phyloP scores from a whole-genome alignment of 2,888 invertebrate species.

The Hoplodrina blanda region DNA sequence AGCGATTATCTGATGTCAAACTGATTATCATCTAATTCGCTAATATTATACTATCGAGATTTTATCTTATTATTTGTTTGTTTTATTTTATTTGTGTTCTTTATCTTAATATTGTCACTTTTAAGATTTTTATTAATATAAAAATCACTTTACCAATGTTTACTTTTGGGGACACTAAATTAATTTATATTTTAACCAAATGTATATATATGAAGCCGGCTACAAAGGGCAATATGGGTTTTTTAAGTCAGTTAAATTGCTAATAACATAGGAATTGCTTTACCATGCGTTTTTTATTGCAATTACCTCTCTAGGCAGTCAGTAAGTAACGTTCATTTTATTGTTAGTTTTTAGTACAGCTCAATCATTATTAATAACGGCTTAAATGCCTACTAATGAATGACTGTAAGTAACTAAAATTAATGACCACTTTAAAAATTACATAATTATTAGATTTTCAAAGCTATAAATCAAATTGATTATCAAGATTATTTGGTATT shows the following conservation, averaged over 20 bases:
- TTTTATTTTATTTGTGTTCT: not conserved
- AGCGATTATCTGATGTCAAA: conserved; percentile 48
- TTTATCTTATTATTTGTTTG: conserved; percentile 10
- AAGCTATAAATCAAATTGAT: conserved; percentile 28
- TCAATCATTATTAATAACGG: conserved; percentile 45
- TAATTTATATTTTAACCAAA: too few species aligned
- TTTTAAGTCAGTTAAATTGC: conserved; percentile 31
- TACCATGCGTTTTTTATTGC: conserved; percentile 39
- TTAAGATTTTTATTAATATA: not conserved
- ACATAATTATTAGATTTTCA: conserved; percentile 20
- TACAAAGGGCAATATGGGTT: conserved; percentile 15
- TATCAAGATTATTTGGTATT: conserved; percentile 24
- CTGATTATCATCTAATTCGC: conserved; percentile 37
- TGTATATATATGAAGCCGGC: too few species aligned
- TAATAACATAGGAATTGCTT: conserved; percentile 40
- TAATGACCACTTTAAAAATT: conserved; percentile 27
- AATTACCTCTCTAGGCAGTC: conserved; percentile 50
- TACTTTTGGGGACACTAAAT: conserved; percentile 10
- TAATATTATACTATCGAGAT: conserved; percentile 10
- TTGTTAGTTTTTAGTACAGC: conserved; percentile 50
- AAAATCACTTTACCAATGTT: conserved; percentile 2
- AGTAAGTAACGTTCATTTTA: conserved; percentile 30
- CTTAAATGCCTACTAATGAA: conserved; percentile 27
- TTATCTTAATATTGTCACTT: not conserved
- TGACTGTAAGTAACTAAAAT: conserved; percentile 22